Evolutionary conservation across 2,797 vertebrate species (phyloP), one percentile per base, ranked within the genome.

Genomic region (Gila robusta): DNA sequence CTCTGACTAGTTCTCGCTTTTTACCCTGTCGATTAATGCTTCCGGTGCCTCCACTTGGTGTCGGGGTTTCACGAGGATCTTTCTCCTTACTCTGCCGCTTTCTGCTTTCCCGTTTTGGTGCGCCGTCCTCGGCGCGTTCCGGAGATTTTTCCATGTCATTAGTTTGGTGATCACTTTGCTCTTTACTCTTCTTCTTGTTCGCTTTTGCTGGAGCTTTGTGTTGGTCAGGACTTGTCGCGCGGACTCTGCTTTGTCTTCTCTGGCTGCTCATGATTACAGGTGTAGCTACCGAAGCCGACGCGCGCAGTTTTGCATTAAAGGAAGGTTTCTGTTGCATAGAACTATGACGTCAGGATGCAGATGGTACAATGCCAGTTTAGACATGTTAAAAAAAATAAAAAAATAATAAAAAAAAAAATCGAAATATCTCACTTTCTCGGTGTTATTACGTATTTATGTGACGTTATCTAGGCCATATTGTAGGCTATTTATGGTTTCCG

Each of bases 21-120:
- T 47, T 73, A 35, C 39, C 62, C 4, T 16, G 37, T 3, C 12
- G 26, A 23, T 35, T 6, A 28, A 12, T 32, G 41, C 11, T 35
- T 67, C 16, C 69, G 44, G 44, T 14, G 3, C 12, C 44, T 47
- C 52, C 32, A 49, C 12, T 73, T 14, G 10, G 26, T 47, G 9
- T 26, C 2, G 3, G 23, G 72, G 0, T 11, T 54, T 28, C 69
- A 59, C 32, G 17, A 21, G 23, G 3, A 21, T 47, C 17, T 21
- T n/a, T 73, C 6, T 21, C 21, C 21, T 74, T 83, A 87, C 0
- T 70, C 52, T 54, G 86, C 32, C 23, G 49, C 11, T 16, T 77
- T 14, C 6, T n/a, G 52, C 52, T 39, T 56, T 4, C 52, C 92
- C 1, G 92, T 93, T 32, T 81, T 35, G 10, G 2, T 2, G 19